phyloP scores from a whole-genome alignment of 2,797 vertebrate genomes.

The Argya squamiceps region DNA sequence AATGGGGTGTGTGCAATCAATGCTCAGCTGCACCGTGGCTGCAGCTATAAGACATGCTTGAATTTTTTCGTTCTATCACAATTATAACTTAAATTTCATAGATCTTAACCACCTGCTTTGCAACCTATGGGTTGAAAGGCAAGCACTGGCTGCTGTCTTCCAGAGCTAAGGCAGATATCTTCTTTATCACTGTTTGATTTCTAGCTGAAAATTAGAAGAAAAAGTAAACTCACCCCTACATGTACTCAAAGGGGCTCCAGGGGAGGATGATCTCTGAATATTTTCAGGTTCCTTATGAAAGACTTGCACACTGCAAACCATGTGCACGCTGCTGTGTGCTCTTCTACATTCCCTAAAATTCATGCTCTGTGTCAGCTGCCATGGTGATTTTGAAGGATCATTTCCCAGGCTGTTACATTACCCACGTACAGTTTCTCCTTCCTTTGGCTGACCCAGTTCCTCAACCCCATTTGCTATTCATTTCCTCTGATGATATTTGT shows the following conservation, averaged over 20 bases:
- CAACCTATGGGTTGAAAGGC: not conserved
- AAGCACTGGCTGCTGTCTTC: not conserved
- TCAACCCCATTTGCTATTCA: not conserved
- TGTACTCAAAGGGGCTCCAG: not conserved
- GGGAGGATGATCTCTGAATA: not conserved
- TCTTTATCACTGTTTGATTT: not conserved
- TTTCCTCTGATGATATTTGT: not conserved
- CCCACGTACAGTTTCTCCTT: fast-evolving
- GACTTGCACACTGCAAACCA: not conserved
- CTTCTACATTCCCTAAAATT: not conserved
- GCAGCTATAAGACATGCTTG: not conserved
- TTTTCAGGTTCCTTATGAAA: not conserved
- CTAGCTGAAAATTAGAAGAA: not conserved
- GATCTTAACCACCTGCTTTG: not conserved
- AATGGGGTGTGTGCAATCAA: not conserved
- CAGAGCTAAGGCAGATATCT: not conserved
- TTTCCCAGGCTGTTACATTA: not conserved
- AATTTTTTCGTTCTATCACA: not conserved
- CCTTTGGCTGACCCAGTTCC: not conserved
- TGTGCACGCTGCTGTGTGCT: not conserved
- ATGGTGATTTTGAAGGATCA: not conserved
- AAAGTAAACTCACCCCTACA: not conserved
- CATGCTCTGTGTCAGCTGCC: not conserved
- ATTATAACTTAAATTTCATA: not conserved
- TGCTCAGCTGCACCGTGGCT: not conserved